Percentiles rank a stretch among this genome's conserved stretches.
These are phyloP conservation scores for Pseudomyrmex pallidus DNA, from an alignment of 1,140 invertebrate species.

Conservation along the genomic window DNA sequence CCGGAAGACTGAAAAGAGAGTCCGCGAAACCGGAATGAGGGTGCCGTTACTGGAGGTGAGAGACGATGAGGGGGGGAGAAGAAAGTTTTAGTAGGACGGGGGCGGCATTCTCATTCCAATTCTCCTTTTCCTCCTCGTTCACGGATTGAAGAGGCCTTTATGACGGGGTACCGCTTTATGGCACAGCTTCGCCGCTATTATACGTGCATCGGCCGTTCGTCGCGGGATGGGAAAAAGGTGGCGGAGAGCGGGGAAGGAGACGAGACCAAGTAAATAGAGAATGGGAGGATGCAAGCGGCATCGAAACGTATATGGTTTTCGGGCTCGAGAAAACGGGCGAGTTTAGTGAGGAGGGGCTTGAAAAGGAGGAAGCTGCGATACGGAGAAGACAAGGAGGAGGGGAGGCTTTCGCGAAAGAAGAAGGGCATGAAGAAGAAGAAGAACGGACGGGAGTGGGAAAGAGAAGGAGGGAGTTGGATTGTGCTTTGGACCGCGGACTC, in stretches of 20 bases:
- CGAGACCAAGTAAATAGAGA: too few relatives aligned
- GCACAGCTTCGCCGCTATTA: slow-evolving; percentile 78
- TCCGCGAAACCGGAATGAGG: neutral
- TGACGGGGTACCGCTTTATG: slow-evolving; percentile 79
- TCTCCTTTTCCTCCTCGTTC: slow-evolving; percentile 75
- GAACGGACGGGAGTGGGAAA: neutral
- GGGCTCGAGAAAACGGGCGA: slow-evolving; percentile 51
- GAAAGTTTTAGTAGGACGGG: slow-evolving; percentile 45
- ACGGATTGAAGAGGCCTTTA: slow-evolving; percentile 79
- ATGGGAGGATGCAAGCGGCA: slow-evolving; percentile 30
- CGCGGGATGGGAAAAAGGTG: neutral
- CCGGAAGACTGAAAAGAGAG: slow-evolving; percentile 7
- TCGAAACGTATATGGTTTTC: slow-evolving; percentile 66
- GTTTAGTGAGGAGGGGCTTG: neutral
- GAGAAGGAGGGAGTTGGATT: neutral
- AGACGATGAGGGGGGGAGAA: neutral
- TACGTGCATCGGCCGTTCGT: slow-evolving; percentile 77
- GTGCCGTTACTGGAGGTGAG: too few relatives aligned
- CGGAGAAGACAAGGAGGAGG: neutral
- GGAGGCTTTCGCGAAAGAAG: neutral
- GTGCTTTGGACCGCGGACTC: slow-evolving; percentile 69
- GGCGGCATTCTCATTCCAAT: slow-evolving; percentile 75
- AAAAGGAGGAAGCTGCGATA: neutral
- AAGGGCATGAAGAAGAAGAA: neutral
- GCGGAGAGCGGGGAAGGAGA: neutral